Evolutionary conservation across 2,888 invertebrate genomes (phyloP), one percentile per base, ranked within the genome.

Genomic region (Dione juno): DNA sequence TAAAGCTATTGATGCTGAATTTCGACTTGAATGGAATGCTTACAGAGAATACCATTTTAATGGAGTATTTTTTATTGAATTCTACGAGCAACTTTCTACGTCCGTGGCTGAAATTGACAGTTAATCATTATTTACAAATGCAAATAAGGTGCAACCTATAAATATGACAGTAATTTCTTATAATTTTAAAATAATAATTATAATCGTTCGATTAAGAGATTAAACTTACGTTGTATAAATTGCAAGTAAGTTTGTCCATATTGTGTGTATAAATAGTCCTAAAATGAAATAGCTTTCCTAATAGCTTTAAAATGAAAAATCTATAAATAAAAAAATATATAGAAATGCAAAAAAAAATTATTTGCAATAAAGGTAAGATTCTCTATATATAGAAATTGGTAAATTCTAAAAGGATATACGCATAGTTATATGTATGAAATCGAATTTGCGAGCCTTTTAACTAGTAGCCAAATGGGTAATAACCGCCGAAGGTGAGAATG

Each of bases 1-100:
- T 83, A 83, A 81, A 84, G 78, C 72, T 70, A 70, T 72, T 70
- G 71, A 68, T 76, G 67, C 61, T 68, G 69, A 67, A 74, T 73
- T 70, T 76, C 71, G 71, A 69, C 52, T 69, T 70, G 69, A 76
- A 75, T 73, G 69, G 76, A 71, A 74, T 70, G 74, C 76, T 77
- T 76, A 75, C 69, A 72, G 70, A 75, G 76, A 77, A 78, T 77
- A 76, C 77, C 69, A 77, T 77, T 77, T 75, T 73, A 74, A 71
- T 76, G 76, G 67, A 69, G 73, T 73, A 67, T 71, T 78, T 76
- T 78, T 74, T 68, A 75, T 75, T 71, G 72, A 70, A 75, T 73
- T 75, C 66, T 64, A 67, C 19, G n/a, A 52, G 64, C 69, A 70
- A 45, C 65, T 73, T 70, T 61, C 19, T 64, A 61, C 54, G 19